Conservation (phyloP, 2,888 invertebrate genomes). For the Microdon myrmicae region DNA sequence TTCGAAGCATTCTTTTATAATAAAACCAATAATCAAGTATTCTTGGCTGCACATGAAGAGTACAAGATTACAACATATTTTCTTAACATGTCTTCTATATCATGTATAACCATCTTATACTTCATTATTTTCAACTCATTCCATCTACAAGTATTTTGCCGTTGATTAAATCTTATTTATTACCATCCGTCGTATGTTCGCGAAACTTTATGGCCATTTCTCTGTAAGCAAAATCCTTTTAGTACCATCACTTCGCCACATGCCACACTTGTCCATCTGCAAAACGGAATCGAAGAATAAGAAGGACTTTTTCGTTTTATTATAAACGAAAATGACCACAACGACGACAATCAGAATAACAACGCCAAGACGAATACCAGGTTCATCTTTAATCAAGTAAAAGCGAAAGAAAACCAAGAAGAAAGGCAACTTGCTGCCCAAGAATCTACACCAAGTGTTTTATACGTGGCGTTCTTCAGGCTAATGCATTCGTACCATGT, state of each 20-base stretch:
- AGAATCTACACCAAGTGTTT: conserved; percentile 49
- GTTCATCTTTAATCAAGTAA: no score
- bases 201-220: conserved; percentile 49
- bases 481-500: conserved; percentile 8
- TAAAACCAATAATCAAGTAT: no score
- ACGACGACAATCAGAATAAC: conserved; percentile 11
- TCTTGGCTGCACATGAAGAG: no score
- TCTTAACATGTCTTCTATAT: no score
- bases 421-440: conserved; percentile 44
- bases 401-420: neutral
- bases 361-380: conserved; percentile 7
- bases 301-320: no score
- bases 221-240: conserved; percentile 50
- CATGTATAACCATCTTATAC: no score
- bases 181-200: conserved; percentile 42
- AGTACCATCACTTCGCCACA: conserved; percentile 31
- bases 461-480: conserved; percentile 41
- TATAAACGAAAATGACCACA: conserved; percentile 9
- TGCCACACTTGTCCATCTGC: conserved; percentile 42
- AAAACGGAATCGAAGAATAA: conserved; percentile 18
- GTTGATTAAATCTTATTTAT: conserved; percentile 53
- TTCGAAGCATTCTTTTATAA: no score
- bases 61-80: no score
- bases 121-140: no score
- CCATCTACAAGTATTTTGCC: conserved; percentile 38